phyloP scores from a whole-genome alignment of 2,888 invertebrate genomes.

The Heterodera filipjevi region DNA sequence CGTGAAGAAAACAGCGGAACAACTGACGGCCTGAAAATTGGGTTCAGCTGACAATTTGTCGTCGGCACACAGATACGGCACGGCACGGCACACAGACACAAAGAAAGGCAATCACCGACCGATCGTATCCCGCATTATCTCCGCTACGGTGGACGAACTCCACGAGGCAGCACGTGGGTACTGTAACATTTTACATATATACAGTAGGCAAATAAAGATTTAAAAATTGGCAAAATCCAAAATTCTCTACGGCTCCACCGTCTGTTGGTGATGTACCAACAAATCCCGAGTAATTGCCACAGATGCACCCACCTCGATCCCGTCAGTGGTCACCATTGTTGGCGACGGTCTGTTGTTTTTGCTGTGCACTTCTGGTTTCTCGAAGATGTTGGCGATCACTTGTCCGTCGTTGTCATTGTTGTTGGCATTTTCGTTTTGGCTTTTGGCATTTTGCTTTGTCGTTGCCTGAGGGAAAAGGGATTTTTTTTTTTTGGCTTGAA shows the following conservation, averaged over 20 bases:
- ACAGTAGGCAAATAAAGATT: neutral
- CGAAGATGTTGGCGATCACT: conserved; percentile 32
- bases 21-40: conserved; percentile 54
- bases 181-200: neutral
- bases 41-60: neutral
- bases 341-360: conserved; percentile 40
- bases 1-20: conserved; percentile 60
- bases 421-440: conserved; percentile 23
- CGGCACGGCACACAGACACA: neutral
- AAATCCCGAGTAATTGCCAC: neutral
- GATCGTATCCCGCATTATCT: conserved; percentile 57
- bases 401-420: conserved; percentile 41
- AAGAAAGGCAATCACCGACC: conserved; percentile 40
- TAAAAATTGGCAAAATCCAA: no score
- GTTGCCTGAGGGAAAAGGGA: neutral
- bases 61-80: neutral
- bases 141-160: conserved; percentile 54
- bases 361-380: neutral
- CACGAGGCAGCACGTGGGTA: conserved; percentile 63
- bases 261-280: no score
- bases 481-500: neutral
- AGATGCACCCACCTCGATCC: conserved; percentile 46
- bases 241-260: no score
- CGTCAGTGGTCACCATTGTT: conserved; percentile 49
- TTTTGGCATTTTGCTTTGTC: neutral